Base-by-base conservation (phyloP, 1,140 invertebrate genomes). In the Drosophila pallidifrons region DNA sequence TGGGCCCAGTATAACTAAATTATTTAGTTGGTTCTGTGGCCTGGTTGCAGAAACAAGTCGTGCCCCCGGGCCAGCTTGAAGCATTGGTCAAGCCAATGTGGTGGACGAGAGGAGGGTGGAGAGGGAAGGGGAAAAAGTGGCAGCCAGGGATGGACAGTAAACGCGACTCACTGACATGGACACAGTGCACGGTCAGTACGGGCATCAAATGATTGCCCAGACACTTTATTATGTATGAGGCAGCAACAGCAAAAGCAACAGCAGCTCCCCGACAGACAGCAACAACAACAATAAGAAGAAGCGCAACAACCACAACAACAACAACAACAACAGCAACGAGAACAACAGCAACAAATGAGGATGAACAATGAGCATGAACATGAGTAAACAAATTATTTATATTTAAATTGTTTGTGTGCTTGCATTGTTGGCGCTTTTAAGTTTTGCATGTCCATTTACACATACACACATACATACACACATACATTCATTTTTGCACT, bases 141-240 rank as follows among this genome's bases (percentile, higher is more conserved):
- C 10, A 20, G 47, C 8, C 15, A 41, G 1, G 67, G 47, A n/a
- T 8, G 47, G 60, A 57, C 54, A 61, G 59, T 61, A 66, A 46
- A 57, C 59, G 71, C 74, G 69, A 83, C 79, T 70, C 83, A 82
- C 80, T 82, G 72, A 82, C 75, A 82, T 68, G 82, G 59, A 63
- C 67, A 66, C 67, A 66, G 78, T 60, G 52, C 43, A 58, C 35
- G 63, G 57, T 61, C 71, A 38, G 71, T 15, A 57, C 25, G 51
- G 51, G 85, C 85, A 83, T 75, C 85, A 88, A 85, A 89, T 88
- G 83, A 88, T 88, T 85, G 83, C 77, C 83, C 85, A 88, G 85
- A 88, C 83, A 88, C 83, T 88, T 88, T 89, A 88, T 88, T 89
- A 88, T 88, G 83, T 82, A 88, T 89, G 83, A 88, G 70, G 70